These are phyloP conservation scores for Dasyornis broadbenti DNA, from an alignment of 2,113 vertebrate species.

Conservation along the genomic window DNA sequence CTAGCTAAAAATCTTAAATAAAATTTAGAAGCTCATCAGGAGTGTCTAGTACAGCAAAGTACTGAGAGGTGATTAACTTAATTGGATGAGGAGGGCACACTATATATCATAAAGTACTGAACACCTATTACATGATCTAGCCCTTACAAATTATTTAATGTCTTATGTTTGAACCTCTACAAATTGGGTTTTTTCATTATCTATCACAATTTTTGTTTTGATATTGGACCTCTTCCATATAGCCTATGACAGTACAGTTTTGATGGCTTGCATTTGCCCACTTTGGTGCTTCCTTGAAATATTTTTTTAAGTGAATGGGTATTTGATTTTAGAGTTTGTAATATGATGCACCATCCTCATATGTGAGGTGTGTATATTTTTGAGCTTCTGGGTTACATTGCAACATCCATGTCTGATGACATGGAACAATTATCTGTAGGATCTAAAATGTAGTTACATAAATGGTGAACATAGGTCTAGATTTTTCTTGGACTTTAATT, in stretches of 20 bases:
- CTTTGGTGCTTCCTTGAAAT: neutral
- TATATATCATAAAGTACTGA: neutral
- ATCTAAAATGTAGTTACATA: neutral
- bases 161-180: constrained; percentile 53
- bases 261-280: neutral
- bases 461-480: neutral
- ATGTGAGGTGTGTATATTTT: neutral
- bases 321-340: neutral
- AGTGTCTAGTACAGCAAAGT: neutral
- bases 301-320: neutral
- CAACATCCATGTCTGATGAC: neutral
- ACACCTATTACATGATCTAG: neutral
- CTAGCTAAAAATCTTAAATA: constrained; percentile 52
- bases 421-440: neutral
- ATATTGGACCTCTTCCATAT: neutral
- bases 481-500: neutral
- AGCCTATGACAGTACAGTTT: neutral
- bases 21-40: constrained; percentile 55
- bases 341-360: neutral
- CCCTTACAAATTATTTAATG: constrained; percentile 49
- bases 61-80: neutral
- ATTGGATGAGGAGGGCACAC: neutral
- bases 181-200: neutral
- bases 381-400: neutral
- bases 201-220: neutral